Evolutionary conservation across 2,113 vertebrate genomes (phyloP).

Genomic region (Sigmodon hispidus): DNA sequence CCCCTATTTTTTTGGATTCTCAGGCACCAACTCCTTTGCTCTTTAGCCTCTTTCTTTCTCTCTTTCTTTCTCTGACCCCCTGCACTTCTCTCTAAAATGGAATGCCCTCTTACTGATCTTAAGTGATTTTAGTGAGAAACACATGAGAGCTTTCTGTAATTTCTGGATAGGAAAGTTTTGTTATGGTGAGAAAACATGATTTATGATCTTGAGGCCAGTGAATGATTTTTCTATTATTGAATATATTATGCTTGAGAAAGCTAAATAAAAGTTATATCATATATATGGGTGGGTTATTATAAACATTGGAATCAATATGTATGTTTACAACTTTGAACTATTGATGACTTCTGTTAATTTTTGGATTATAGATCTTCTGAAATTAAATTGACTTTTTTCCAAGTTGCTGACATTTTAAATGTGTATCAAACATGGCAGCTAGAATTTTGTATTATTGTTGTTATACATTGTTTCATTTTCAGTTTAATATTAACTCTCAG

Average conservation of each 20-base stretch:
- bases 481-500: background rate
- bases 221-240: background rate
- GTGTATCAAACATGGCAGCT: background rate
- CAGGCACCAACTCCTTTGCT: background rate
- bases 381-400: background rate
- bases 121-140: background rate
- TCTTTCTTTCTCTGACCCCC: background rate
- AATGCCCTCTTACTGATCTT: background rate
- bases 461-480: background rate
- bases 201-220: background rate
- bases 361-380: background rate
- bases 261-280: background rate
- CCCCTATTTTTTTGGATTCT: background rate
- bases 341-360: background rate
- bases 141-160: background rate
- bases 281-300: background rate
- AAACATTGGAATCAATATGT: slow-evolving; percentile 6
- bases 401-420: background rate
- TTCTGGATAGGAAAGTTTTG: background rate
- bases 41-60: background rate
- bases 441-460: background rate
- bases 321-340: background rate
- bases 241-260: background rate
- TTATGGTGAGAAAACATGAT: background rate
- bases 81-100: background rate